phyloP scores from a whole-genome alignment of 2,888 invertebrate species.

The Kryphioiulus occultus region DNA sequence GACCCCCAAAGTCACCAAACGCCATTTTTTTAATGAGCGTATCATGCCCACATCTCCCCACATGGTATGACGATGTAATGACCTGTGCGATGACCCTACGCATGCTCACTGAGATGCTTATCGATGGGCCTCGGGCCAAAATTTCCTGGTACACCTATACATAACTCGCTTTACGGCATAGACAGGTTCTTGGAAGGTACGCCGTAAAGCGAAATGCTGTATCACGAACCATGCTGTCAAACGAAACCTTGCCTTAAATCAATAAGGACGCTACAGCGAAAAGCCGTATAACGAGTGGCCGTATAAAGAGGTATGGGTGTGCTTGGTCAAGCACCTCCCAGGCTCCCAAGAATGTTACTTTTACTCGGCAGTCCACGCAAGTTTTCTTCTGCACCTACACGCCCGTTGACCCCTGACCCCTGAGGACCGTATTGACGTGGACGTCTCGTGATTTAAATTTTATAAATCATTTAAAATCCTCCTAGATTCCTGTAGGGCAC shows the following conservation, averaged over 20 bases:
- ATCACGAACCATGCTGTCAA: no score
- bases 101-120: neutral
- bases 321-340: neutral
- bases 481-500: neutral
- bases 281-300: no score
- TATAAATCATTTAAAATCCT: neutral
- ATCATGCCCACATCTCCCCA: neutral
- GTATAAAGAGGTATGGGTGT: neutral
- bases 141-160: neutral
- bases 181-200: no score
- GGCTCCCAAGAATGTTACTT: neutral
- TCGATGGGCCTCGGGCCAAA: neutral
- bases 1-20: neutral
- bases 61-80: constrained; percentile 10
- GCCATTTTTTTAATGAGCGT: constrained; percentile 22
- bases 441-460: neutral
- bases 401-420: neutral
- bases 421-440: neutral
- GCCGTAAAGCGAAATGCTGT: no score
- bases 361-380: neutral
- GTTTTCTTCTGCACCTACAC: neutral
- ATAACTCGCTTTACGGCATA: no score
- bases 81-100: neutral
- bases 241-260: no score
- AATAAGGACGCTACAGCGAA: no score